These are phyloP conservation scores for Bombus pascuorum DNA, from an alignment of 1,140 invertebrate genomes.

Conservation along the genomic window DNA sequence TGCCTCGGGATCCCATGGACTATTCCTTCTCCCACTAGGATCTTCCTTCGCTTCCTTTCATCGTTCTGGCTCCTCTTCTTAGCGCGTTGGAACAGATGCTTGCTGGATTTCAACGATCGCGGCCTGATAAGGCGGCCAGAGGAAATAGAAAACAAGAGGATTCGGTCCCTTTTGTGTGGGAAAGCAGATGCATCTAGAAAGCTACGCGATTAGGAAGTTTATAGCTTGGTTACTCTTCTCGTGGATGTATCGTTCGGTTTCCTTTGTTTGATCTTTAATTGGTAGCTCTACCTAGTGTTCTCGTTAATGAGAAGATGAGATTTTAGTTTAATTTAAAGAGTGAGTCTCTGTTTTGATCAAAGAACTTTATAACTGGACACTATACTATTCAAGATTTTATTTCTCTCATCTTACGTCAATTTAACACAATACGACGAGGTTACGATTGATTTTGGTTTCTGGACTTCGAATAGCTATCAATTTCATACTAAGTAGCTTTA, in stretches of 20 bases:
- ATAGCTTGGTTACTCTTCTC: not conserved
- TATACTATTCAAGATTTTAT: too few relatives aligned
- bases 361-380: not conserved
- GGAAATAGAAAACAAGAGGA: slow-evolving; percentile 51
- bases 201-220: slow-evolving; percentile 19
- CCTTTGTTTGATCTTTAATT: slow-evolving; percentile 16
- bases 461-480: too few relatives aligned
- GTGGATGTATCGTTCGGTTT: not conserved
- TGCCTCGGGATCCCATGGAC: slow-evolving; percentile 50
- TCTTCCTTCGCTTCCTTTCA: slow-evolving; percentile 36
- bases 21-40: not conserved
- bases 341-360: not conserved
- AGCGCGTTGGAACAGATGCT: slow-evolving; percentile 44
- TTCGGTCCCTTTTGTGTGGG: slow-evolving; percentile 17
- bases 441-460: too few relatives aligned
- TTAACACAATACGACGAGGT: too few relatives aligned
- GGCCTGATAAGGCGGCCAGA: slow-evolving; percentile 38
- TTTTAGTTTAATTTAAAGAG: not conserved
- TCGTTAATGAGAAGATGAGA: not conserved
- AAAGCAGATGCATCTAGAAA: slow-evolving; percentile 40
- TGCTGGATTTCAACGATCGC: slow-evolving; percentile 49
- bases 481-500: too few relatives aligned
- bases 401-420: too few relatives aligned
- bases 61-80: not conserved
- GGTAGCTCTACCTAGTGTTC: not conserved